A percentile compares a stretch with the other conserved stretches of the same genome.
phyloP scores from a whole-genome alignment of 2,113 vertebrate genomes.

The Conger conger region DNA sequence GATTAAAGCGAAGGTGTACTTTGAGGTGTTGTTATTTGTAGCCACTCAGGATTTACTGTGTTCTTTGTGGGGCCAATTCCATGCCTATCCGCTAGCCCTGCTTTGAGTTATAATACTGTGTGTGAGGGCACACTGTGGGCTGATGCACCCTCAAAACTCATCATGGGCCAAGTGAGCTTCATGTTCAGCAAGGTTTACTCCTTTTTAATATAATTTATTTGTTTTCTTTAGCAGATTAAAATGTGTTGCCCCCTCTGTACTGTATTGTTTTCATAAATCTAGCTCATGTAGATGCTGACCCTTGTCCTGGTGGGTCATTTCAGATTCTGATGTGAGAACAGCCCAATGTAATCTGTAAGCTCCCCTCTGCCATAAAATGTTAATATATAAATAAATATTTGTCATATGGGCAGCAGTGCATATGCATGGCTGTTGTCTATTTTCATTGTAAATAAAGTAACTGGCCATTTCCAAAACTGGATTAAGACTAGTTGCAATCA shows the following conservation, averaged over 20 bases:
- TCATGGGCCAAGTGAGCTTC: background rate
- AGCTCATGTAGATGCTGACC: background rate
- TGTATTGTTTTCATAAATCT: background rate
- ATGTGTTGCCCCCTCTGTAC: background rate
- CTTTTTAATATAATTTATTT: background rate
- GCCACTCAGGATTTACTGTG: background rate
- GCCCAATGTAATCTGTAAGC: background rate
- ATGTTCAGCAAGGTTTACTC: background rate
- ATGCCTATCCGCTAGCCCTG: background rate
- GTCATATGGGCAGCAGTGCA: background rate
- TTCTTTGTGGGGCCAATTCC: background rate
- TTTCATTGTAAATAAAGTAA: background rate
- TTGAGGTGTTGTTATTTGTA: background rate
- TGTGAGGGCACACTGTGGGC: background rate
- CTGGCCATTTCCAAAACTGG: background rate
- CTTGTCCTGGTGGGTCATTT: background rate
- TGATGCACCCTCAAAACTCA: background rate
- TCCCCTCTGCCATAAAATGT: background rate
- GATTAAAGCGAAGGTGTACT: background rate
- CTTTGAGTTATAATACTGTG: background rate
- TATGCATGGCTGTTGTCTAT: background rate
- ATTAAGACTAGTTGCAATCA: background rate
- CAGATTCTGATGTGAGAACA: background rate
- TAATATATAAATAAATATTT: background rate
- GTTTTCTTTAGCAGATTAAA: background rate